Evolutionary conservation across 2,888 invertebrate species (phyloP), one percentile per base, ranked within the genome.

Genomic region (Plemyria rubiginata): DNA sequence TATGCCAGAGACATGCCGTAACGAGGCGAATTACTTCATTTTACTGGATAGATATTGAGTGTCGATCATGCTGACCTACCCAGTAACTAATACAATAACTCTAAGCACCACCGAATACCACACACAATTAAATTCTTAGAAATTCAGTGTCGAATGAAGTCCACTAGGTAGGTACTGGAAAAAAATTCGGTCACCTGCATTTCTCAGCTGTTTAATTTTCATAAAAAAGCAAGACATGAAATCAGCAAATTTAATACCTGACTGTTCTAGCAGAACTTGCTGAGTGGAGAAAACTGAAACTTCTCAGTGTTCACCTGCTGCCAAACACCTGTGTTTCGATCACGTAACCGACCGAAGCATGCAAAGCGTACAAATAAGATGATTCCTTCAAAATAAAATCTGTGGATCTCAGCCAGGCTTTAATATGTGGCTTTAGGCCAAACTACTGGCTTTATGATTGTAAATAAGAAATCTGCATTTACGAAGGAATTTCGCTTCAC

Each of bases 1-100:
- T 88, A 88, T 86, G 86, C 83, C 78, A 75, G 78, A 73, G 81
- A 88, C 88, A 87, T 88, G 88, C 82, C 84, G 73, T 84, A 81
- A 79, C 80, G 82, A 80, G 75, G 81, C 74, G 81, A 85, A 88
- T 88, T 87, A 87, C 86, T 87, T 87, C 84, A 88, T 86, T 87
- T 80, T 77, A 77, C 78, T 76, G 74, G 73, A 64, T 72, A 72
- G 73, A 64, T 72, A 72, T 75, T 78, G 80, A 85, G 85, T 85
- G 84, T 84, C 82, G 46, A 36, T 48, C 51, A n/a, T n/a, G n/a
- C 53, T 5, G 54, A 15, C 16, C 54, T 13, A n/a, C n/a, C n/a
- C n/a, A n/a, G n/a, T n/a, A n/a, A n/a, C n/a, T n/a, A n/a, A n/a
- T n/a, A n/a, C n/a, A n/a, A n/a, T n/a, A n/a, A n/a, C n/a, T n/a